These are phyloP conservation scores for Odobenus rosmarus DNA, from an alignment of 2,113 vertebrate genomes.

Conservation along the genomic window DNA sequence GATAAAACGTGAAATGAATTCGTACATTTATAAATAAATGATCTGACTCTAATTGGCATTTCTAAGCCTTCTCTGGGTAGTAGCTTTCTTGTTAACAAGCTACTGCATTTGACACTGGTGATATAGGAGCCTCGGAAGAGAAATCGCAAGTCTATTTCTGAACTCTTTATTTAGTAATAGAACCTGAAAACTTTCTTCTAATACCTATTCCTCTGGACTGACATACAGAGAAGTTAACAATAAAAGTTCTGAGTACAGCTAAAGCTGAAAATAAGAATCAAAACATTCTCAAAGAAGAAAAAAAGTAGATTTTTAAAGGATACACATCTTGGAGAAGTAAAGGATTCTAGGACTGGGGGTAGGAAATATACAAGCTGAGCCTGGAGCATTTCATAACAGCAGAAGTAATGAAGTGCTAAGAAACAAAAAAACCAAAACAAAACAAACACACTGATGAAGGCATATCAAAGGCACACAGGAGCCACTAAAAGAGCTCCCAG, in stretches of 20 bases:
- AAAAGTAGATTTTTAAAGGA: conserved; percentile 24
- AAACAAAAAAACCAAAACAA: not conserved
- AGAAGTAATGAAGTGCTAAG: not conserved
- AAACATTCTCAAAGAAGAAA: conserved; percentile 7
- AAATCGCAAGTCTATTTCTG: conserved; percentile 17
- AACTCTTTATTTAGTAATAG: conserved; percentile 40
- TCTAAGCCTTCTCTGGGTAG: conserved; percentile 49
- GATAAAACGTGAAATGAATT: conserved; percentile 52
- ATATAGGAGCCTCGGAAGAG: conserved; percentile 35
- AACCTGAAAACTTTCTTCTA: conserved; percentile 4
- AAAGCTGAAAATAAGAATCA: conserved; percentile 32
- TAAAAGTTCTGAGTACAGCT: not conserved
- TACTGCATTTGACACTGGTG: conserved; percentile 14
- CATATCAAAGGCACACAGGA: not conserved
- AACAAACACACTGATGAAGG: not conserved
- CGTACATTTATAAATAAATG: conserved; percentile 60
- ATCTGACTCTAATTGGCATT: conserved; percentile 67
- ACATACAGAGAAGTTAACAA: conserved; percentile 5
- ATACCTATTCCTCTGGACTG: not conserved
- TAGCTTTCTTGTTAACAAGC: conserved; percentile 65
- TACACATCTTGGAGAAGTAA: not conserved
- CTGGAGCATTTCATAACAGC: not conserved
- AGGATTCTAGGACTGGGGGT: not conserved
- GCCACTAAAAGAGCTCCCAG: not conserved
- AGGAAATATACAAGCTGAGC: not conserved